phyloP scores from a whole-genome alignment of 1,140 invertebrate species.

The Drosophila guanche region DNA sequence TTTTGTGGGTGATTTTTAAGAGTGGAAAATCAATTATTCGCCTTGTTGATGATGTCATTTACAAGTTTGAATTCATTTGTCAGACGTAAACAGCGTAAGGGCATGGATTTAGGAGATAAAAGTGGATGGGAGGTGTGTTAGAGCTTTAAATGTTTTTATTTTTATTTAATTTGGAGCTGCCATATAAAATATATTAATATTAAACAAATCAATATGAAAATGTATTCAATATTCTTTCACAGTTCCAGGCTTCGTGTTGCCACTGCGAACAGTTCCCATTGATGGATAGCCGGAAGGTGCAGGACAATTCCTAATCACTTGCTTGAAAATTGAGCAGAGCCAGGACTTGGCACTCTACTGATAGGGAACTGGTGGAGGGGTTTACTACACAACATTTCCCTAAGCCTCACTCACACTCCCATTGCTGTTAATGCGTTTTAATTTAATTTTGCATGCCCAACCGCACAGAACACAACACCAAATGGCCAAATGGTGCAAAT shows the following conservation, averaged over 20 bases:
- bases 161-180: no score
- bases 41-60: slow-evolving; percentile 64
- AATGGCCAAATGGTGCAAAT: slow-evolving; percentile 62
- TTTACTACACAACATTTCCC: slow-evolving; percentile 5
- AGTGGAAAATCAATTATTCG: slow-evolving; percentile 70
- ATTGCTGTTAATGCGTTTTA: slow-evolving; percentile 73
- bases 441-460: slow-evolving; percentile 78
- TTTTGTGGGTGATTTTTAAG: neutral
- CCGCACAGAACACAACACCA: slow-evolving; percentile 57
- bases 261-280: no score
- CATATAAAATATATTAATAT: no score
- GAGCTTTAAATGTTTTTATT: neutral
- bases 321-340: no score
- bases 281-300: no score
- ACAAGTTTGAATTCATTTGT: slow-evolving; percentile 33
- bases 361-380: no score
- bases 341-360: no score
- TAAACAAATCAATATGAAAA: no score
- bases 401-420: slow-evolving; percentile 16
- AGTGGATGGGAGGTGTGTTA: no score
- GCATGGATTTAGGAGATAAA: neutral
- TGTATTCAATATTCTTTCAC: no score
- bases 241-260: no score
- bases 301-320: no score
- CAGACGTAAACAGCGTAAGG: neutral